Percentiles rank a stretch among this genome's conserved stretches.
phyloP scores from a whole-genome alignment of 1,140 invertebrate species.

The Eufriesea mexicana region DNA sequence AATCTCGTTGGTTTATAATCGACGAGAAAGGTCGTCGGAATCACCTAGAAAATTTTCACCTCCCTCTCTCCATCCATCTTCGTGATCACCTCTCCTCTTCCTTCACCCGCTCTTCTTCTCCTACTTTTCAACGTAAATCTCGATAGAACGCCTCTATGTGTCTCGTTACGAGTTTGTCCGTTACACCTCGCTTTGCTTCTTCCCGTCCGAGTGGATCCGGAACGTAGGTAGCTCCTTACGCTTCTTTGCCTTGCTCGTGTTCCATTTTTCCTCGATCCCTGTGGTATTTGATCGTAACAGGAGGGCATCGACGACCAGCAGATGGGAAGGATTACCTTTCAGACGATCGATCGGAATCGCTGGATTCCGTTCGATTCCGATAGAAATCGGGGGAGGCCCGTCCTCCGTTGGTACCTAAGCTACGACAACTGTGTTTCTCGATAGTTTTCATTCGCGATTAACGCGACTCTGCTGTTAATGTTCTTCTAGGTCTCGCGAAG shows the following conservation, averaged over 20 bases:
- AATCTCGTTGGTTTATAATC: too few relatives aligned
- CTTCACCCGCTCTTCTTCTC: too few relatives aligned
- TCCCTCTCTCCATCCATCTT: background rate
- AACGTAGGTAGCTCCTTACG: background rate
- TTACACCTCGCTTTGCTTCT: too few relatives aligned
- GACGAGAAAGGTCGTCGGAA: background rate
- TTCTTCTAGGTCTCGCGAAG: conserved; percentile 49
- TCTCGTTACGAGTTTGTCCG: too few relatives aligned
- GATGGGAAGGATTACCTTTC: background rate
- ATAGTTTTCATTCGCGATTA: conserved; percentile 18
- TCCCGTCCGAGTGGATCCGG: too few relatives aligned
- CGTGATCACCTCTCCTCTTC: background rate
- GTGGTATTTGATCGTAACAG: background rate
- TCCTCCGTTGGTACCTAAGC: too few relatives aligned
- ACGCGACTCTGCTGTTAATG: conserved; percentile 52
- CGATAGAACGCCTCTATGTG: too few relatives aligned
- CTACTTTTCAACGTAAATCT: too few relatives aligned
- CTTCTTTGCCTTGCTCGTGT: background rate
- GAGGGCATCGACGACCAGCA: too few relatives aligned
- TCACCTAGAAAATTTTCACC: background rate
- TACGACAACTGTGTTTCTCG: too few relatives aligned
- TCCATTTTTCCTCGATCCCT: background rate
- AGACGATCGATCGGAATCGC: background rate
- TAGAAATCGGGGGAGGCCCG: background rate
- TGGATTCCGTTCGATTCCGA: background rate